Evolutionary conservation across 2,888 invertebrate species (phyloP), one percentile per base, ranked within the genome.

Genomic region (Listrodromus nycthemerus): DNA sequence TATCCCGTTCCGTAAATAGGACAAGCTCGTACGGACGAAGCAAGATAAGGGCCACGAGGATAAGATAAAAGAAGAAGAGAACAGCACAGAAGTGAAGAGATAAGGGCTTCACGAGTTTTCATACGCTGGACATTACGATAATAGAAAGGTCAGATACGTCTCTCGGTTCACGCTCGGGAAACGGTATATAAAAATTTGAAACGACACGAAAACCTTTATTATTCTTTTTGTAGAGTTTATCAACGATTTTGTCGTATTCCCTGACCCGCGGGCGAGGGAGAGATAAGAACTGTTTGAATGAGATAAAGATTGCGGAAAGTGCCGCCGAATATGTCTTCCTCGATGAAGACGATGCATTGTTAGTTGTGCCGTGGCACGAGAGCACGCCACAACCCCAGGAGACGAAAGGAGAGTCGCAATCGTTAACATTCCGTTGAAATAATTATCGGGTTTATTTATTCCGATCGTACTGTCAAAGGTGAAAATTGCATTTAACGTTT

Each of bases 171-270:
- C 27, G 45, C n/a, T 65, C 70, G 8, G 50, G 61, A n/a, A 33
- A 13, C 61, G 16, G n/a, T 27, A 16, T n/a, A 27, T 6, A 27
- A 10, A 58, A 24, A 58, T 58, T 58, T 27, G 30, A 24, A 21
- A 63, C 24, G 13, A 37, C 8, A 67, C 77, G 45, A 55, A 27
- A 19, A 33, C 13, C 13, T 33, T 63, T 78, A 45, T 45, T 45
- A 45, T 45, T 45, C 41, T 16, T 45, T 13, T 45, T 45, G 69
- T 33, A 69, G 79, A 73, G 80, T 82, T 89, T 91, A 91, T 90
- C 91, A 82, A 83, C n/a, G 70, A 88, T 89, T 89, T 89, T 89
- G 91, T 89, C 89, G 89, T 84, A 85, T 87, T 86, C 84, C 61
- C 41, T 77, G 86, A 86, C 84, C 61, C 78, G 75, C 50, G 81